Conservation (phyloP, 2,888 invertebrate genomes). For the Sceliomorpha sp. region DNA sequence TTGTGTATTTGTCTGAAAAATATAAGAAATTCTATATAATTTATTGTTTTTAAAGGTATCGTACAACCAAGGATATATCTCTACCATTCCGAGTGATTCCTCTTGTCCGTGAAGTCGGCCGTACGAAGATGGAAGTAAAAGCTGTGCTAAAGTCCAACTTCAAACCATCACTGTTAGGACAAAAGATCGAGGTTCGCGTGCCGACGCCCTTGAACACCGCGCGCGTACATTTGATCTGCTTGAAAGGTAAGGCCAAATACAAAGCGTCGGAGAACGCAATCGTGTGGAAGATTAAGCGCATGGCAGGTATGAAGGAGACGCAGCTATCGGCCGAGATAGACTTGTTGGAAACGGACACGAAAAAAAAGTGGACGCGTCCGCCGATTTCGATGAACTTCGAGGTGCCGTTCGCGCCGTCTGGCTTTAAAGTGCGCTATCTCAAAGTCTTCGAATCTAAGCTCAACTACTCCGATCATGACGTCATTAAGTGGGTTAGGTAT, state of each 20-base stretch:
- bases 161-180: slow-evolving; percentile 97
- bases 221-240: slow-evolving; percentile 98
- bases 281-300: slow-evolving; percentile 92
- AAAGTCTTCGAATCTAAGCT: slow-evolving; percentile 99
- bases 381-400: slow-evolving; percentile 99
- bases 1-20: too few relatives aligned
- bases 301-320: slow-evolving; percentile 98
- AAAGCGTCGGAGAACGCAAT: slow-evolving; percentile 99
- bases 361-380: slow-evolving; percentile 99
- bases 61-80: slow-evolving; percentile 99
- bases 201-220: slow-evolving; percentile 99
- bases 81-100: slow-evolving; percentile 99
- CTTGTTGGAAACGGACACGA: slow-evolving; percentile 97
- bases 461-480: slow-evolving; percentile 99
- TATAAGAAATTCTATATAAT: too few relatives aligned
- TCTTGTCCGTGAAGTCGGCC: slow-evolving; percentile 97
- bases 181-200: slow-evolving; percentile 99
- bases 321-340: slow-evolving; percentile 99
- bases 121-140: slow-evolving; percentile 99
- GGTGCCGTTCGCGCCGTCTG: slow-evolving; percentile 99
- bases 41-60: slow-evolving; percentile 85
- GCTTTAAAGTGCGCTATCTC: slow-evolving; percentile 99
- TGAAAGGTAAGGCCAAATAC: slow-evolving; percentile 99
- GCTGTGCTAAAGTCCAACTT: slow-evolving; percentile 99
- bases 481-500: slow-evolving; percentile 99